Conservation (phyloP, 1,140 invertebrate species). For the Semibalanus balanoides region DNA sequence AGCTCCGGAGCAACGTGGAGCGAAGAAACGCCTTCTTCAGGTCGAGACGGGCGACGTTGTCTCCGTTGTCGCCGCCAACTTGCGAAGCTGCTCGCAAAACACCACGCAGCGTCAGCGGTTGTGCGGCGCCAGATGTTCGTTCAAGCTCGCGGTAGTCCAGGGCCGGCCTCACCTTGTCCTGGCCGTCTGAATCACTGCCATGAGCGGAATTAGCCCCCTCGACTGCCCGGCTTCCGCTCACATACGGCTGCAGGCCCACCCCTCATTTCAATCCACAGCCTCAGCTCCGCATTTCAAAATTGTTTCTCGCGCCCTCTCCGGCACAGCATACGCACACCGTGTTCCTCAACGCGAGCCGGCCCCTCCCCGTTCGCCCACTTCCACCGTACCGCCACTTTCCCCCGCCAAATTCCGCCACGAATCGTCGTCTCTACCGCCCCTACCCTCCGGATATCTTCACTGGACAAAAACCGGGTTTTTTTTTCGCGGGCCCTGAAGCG, state of each 20-base stretch:
- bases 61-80: constrained; percentile 4
- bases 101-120: constrained; percentile 4
- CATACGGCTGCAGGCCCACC: constrained; percentile 8
- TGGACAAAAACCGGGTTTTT: too few relatives aligned
- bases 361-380: not conserved
- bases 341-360: not conserved
- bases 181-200: constrained; percentile 9
- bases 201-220: constrained; percentile 9
- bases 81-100: constrained; percentile 5
- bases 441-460: too few relatives aligned
- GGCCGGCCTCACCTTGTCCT: constrained; percentile 6
- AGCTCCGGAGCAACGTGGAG: not conserved
- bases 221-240: not conserved
- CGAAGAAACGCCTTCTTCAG: constrained; percentile 5
- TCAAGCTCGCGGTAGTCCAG: constrained; percentile 5
- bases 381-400: not conserved
- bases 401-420: not conserved
- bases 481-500: not conserved
- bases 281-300: not conserved
- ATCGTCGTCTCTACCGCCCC: not conserved
- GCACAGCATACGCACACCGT: not conserved
- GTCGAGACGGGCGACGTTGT: not conserved
- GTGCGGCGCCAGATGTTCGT: constrained; percentile 3
- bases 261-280: constrained; percentile 6
- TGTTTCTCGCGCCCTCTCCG: not conserved